Evolutionary conservation across 2,888 invertebrate species (phyloP), one percentile per base, ranked within the genome.

Genomic region (Pediacus dermestoides): DNA sequence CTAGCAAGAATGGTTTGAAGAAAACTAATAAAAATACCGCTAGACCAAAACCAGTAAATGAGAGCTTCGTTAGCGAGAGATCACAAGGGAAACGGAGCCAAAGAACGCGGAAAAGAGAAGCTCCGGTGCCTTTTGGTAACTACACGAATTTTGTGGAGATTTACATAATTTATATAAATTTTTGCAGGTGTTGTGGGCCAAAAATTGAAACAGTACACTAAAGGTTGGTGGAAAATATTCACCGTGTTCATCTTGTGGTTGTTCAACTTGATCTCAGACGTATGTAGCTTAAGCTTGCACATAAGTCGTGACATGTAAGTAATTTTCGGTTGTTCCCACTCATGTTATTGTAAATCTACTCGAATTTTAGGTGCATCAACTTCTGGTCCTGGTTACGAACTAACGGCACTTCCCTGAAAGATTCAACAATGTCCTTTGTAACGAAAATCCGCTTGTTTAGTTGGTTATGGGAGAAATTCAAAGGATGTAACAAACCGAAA

Each of bases 251-350:
- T 86, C 37, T 74, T 80, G 39, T 90, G 90, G 90, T 77, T 90
- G 41, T 72, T 85, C 48, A 82, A 84, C 70, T 72, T 90, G 53
- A 75, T 90, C 13, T 85, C 82, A 14, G 89, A 90, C 66, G 85
- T 89, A 52, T 78, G 84, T 52, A 81, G 82, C 41, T 81, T 90
- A 74, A 89, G 88, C 62, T 72, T 78, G 22, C 82, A 83, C 64
- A 74, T 85, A 42, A 74, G 79, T 37, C 75, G 81, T 67, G 82
- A 85, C 63, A 72, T 84, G 85, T 83, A 72, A 81, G 82, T 80
- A 51, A 15, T 37, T 43, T 42, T 43, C 35, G 34, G 1, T 8
- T 21, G 1, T 22, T 31, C 16, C n/a, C 18, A n/a, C 21, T 30
- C 15, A 23, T 10, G 2, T 18, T 18, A 21, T 30, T 8, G 14